A percentile compares a stretch with the other conserved stretches of the same genome.
Evolutionary conservation across 2,888 invertebrate genomes (phyloP).

Genomic region (Aproaerema taeniolella): DNA sequence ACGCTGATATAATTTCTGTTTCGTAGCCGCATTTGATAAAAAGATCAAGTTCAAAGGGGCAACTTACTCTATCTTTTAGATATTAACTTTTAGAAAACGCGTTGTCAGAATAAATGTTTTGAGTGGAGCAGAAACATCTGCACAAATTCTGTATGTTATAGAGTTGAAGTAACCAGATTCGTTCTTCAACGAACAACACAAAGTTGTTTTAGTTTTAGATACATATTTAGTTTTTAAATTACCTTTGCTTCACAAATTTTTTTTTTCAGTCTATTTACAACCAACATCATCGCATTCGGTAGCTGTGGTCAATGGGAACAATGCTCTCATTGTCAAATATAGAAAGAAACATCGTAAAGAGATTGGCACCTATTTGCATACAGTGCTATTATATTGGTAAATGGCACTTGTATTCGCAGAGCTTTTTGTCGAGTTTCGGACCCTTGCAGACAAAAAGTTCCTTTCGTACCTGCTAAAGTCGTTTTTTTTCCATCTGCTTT

Average conservation of each 20-base stretch:
- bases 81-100: constrained; percentile 9
- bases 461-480: constrained; percentile 68
- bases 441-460: constrained; percentile 38
- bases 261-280: constrained; percentile 51
- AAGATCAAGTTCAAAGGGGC: constrained; percentile 73
- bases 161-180: too few species aligned
- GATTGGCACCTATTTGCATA: constrained; percentile 67
- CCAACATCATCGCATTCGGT: constrained; percentile 50
- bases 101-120: too few species aligned
- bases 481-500: constrained; percentile 44
- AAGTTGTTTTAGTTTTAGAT: constrained; percentile 26
- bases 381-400: constrained; percentile 43
- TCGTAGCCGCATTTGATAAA: constrained; percentile 60
- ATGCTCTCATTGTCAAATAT: constrained; percentile 39
- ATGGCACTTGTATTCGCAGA: constrained; percentile 50
- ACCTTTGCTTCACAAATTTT: too few species aligned
- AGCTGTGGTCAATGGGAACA: constrained; percentile 38
- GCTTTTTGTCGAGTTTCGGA: constrained; percentile 28
- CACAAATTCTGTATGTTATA: too few species aligned
- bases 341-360: constrained; percentile 44
- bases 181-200: background rate
- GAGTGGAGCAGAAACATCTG: too few species aligned
- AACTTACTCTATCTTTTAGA: constrained; percentile 36
- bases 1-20: constrained; percentile 59
- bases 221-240: too few species aligned